phyloP scores from a whole-genome alignment of 2,113 vertebrate genomes.

The Poecile atricapillus region DNA sequence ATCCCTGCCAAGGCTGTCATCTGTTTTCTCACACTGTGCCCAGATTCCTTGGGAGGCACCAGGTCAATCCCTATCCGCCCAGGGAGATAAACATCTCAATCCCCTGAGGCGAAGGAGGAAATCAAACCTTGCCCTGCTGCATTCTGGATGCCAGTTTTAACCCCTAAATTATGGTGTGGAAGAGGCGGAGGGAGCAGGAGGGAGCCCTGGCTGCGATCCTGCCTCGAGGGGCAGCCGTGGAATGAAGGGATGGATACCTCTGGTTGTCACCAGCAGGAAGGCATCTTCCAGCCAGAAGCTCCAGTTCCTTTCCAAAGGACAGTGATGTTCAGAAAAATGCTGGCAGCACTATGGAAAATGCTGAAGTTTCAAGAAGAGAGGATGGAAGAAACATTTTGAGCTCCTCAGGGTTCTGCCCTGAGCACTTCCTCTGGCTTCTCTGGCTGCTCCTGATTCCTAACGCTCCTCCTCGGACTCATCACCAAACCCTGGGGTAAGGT shows the following conservation, averaged over 20 bases:
- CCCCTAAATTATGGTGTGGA: not conserved
- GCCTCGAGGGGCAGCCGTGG: fast-evolving
- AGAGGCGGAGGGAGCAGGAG: not conserved
- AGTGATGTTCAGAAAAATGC: not conserved
- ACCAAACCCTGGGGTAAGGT: not conserved
- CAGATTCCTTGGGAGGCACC: not conserved
- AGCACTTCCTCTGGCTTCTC: not conserved
- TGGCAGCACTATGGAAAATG: not conserved
- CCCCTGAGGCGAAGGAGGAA: not conserved
- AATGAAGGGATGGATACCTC: not conserved
- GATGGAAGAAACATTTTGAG: not conserved
- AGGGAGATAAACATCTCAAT: not conserved
- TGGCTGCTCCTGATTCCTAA: not conserved
- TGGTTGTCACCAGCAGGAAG: not conserved
- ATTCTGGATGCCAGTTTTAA: constrained; percentile 8
- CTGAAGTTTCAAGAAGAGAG: not conserved
- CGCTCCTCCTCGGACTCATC: not conserved
- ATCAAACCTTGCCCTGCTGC: not conserved
- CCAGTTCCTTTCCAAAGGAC: not conserved
- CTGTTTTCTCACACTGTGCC: not conserved
- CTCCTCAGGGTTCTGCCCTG: not conserved
- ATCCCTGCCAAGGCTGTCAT: not conserved
- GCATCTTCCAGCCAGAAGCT: not conserved
- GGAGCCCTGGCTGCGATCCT: not conserved
- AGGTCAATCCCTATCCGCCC: not conserved